phyloP scores from a whole-genome alignment of 2,888 invertebrate genomes.

The Agriopis leucophaearia region DNA sequence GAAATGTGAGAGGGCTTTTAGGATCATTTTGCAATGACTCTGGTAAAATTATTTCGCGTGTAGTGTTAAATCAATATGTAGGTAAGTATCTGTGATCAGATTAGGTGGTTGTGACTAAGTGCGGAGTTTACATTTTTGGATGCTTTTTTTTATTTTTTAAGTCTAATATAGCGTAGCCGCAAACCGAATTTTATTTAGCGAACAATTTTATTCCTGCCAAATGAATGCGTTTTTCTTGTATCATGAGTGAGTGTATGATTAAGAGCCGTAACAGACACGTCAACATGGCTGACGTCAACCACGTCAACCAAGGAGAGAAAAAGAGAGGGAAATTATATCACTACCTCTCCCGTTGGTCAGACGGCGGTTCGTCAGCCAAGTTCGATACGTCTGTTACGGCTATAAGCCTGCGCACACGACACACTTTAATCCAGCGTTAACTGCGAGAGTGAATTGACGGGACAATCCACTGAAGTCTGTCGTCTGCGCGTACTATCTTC shows the following conservation, averaged over 20 bases:
- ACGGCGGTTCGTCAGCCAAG: too few species aligned
- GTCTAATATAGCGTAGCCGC: conserved; percentile 55
- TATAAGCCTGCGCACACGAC: background rate
- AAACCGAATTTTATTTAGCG: conserved; percentile 72
- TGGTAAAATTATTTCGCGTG: conserved; percentile 28
- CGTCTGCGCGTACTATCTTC: background rate
- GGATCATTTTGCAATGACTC: too few species aligned
- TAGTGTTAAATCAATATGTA: conserved; percentile 58
- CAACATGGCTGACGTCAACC: too few species aligned
- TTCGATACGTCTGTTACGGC: too few species aligned
- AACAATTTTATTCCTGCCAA: conserved; percentile 57
- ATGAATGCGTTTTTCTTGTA: conserved; percentile 38
- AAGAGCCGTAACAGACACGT: too few species aligned
- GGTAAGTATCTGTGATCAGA: conserved; percentile 83
- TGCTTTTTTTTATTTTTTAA: conserved; percentile 67
- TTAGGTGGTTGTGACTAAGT: conserved; percentile 79
- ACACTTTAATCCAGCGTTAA: background rate
- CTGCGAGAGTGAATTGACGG: too few species aligned
- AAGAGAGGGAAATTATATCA: too few species aligned
- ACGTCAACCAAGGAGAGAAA: too few species aligned
- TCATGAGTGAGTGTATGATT: conserved; percentile 1
- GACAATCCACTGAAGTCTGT: background rate
- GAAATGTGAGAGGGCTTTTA: too few species aligned
- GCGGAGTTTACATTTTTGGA: conserved; percentile 68
- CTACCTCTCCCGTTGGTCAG: too few species aligned